A percentile compares a stretch with the other conserved stretches of the same genome.
These are phyloP conservation scores for Beroe forskalii DNA, from an alignment of 37 sponge, comb jelly and placozoan genomes.

Conservation along the genomic window DNA sequence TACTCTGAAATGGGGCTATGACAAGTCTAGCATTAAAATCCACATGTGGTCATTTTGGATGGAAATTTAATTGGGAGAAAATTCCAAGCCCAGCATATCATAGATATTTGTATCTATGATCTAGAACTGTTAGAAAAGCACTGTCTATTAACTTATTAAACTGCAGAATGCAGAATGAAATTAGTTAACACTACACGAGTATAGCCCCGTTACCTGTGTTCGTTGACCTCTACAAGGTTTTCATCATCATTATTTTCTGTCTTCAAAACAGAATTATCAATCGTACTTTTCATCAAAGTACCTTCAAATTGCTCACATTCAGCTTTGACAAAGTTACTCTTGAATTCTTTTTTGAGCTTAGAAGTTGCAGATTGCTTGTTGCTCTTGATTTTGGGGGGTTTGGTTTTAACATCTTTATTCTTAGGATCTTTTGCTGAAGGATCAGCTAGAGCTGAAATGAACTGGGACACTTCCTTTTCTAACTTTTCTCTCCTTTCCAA, in stretches of 20 bases:
- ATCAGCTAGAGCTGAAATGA: conserved; percentile 8
- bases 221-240: neutral
- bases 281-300: conserved; percentile 42
- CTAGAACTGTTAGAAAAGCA: no score
- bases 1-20: conserved; percentile 15
- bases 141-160: no score
- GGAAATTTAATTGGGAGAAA: no score
- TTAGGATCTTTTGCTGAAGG: neutral
- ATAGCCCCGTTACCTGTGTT: conserved; percentile 64
- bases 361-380: neutral
- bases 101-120: no score
- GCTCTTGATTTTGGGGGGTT: neutral
- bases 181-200: conserved; percentile 62
- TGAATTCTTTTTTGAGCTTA: conserved; percentile 52
- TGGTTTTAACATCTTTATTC: neutral
- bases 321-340: conserved; percentile 59
- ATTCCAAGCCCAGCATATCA: no score
- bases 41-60: conserved; percentile 47
- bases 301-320: conserved; percentile 24
- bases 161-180: no score
- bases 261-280: conserved; percentile 18
- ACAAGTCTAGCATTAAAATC: conserved; percentile 51
- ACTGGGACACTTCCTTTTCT: conserved; percentile 15
- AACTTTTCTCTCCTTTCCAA: conserved; percentile 7
- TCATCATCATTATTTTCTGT: neutral